Percentiles rank a stretch among this genome's conserved stretches.
Conservation (phyloP, 1,140 invertebrate species). For the Nasonia longicornis region DNA sequence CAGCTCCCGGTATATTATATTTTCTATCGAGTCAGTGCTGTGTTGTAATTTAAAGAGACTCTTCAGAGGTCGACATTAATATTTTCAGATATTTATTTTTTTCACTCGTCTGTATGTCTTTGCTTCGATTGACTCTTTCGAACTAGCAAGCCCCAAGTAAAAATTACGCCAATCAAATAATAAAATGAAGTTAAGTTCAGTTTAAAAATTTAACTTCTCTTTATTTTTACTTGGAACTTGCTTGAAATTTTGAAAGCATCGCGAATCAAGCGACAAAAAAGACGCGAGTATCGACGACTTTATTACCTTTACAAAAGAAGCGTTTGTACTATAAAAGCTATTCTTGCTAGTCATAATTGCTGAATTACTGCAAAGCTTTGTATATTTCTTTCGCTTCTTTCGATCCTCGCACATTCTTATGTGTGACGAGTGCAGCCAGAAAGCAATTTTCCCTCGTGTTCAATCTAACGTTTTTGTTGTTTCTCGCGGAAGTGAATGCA, state of each 20-base stretch:
- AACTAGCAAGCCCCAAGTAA: conserved; percentile 6
- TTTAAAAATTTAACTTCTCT: neutral
- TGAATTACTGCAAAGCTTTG: conserved; percentile 37
- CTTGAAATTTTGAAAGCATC: neutral
- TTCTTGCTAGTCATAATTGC: conserved; percentile 46
- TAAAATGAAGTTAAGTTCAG: neutral
- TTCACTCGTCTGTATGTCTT: neutral
- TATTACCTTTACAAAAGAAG: conserved; percentile 35
- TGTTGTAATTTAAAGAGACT: conserved; percentile 6
- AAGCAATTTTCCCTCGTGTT: neutral
- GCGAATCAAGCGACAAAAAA: neutral
- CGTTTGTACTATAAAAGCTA: conserved; percentile 39
- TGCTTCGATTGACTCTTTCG: conserved; percentile 7
- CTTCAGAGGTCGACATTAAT: neutral
- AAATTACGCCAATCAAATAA: neutral
- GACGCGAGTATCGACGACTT: conserved; percentile 1
- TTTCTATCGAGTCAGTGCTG: conserved; percentile 22
- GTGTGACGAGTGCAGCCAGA: conserved; percentile 21
- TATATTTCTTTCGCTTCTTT: conserved; percentile 35
- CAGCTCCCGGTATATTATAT: conserved; percentile 23
- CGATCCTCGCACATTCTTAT: conserved; percentile 8
- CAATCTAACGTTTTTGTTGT: neutral
- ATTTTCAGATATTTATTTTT: conserved; percentile 32
- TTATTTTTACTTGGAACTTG: neutral
- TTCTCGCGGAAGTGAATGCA: neutral